A percentile compares a stretch with the other conserved stretches of the same genome.
Evolutionary conservation across 2,797 vertebrate species (phyloP).

Genomic region (Sternotherus odoratus): DNA sequence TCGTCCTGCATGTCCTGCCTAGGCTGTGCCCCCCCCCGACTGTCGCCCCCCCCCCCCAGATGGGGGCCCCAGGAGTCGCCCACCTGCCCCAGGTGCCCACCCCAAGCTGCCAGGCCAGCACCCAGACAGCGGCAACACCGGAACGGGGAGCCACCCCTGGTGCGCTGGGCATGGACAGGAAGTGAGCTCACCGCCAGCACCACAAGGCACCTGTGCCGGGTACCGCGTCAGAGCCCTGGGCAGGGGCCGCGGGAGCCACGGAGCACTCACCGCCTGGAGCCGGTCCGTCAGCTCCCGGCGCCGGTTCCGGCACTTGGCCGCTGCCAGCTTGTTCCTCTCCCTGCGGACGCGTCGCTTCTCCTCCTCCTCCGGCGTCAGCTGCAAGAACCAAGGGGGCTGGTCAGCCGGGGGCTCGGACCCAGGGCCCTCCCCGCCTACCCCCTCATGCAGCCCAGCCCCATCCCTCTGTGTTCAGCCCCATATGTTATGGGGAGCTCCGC

Average conservation of each 20-base stretch:
- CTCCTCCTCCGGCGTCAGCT: slow-evolving; percentile 96
- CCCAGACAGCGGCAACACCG: not conserved
- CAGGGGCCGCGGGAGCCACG: accelerated
- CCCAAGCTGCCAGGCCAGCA: not conserved
- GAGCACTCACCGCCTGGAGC: slow-evolving; percentile 91
- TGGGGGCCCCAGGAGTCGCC: not conserved
- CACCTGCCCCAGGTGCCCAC: not conserved
- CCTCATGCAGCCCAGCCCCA: not conserved
- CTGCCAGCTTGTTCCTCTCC: slow-evolving; percentile 95
- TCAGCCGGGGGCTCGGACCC: not conserved
- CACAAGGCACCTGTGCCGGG: too few relatives aligned
- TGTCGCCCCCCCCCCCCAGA: too few relatives aligned
- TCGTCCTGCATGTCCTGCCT: not conserved
- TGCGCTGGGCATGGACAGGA: not conserved
- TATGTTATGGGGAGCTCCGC: not conserved
- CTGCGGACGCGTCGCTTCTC: slow-evolving; percentile 93
- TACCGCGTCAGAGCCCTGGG: not conserved
- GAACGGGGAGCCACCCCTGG: not conserved
- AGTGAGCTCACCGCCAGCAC: not conserved
- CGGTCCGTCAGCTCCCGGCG: slow-evolving; percentile 94
- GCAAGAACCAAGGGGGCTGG: not conserved
- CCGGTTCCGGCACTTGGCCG: slow-evolving; percentile 95
- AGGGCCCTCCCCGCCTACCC: too few relatives aligned
- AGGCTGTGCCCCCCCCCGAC: too few relatives aligned
- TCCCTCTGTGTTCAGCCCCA: not conserved